Percentiles rank a stretch among this genome's conserved stretches.
Conservation (phyloP, 2,113 vertebrate species). For the Thryonomys swinderianus region DNA sequence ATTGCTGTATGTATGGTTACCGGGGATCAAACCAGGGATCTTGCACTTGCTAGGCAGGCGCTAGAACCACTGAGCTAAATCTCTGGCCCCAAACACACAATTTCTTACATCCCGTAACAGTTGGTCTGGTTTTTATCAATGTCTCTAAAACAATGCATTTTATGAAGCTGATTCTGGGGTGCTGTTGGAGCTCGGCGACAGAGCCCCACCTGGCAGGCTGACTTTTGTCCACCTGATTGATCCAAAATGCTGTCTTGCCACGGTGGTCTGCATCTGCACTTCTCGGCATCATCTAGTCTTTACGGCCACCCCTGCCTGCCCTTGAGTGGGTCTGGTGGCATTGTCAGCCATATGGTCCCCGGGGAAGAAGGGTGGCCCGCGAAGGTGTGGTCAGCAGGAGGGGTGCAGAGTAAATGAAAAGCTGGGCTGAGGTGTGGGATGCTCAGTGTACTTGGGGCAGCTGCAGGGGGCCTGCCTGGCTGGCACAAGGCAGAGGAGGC, state of each 20-base stretch:
- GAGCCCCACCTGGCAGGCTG: neutral
- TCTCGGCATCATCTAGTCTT: neutral
- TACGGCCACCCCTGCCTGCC: neutral
- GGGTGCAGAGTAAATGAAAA: neutral
- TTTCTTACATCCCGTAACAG: neutral
- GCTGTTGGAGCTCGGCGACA: too few relatives aligned
- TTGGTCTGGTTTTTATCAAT: neutral
- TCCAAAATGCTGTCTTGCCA: neutral
- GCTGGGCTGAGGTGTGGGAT: neutral
- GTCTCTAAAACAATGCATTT: neutral
- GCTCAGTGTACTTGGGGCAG: fast-evolving
- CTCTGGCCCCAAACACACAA: neutral
- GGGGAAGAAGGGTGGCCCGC: neutral
- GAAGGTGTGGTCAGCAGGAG: neutral
- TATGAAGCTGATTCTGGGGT: neutral
- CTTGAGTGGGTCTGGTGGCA: neutral
- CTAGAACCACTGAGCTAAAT: too few relatives aligned
- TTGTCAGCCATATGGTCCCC: neutral
- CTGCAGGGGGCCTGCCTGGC: neutral
- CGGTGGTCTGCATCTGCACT: neutral
- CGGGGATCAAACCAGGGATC: too few relatives aligned
- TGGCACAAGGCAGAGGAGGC: neutral
- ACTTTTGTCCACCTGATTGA: neutral
- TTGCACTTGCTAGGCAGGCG: too few relatives aligned
- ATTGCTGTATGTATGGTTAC: too few relatives aligned